Evolutionary conservation across 1,140 invertebrate species (phyloP), one percentile per base, ranked within the genome.

Genomic region (Pararge aegeria): DNA sequence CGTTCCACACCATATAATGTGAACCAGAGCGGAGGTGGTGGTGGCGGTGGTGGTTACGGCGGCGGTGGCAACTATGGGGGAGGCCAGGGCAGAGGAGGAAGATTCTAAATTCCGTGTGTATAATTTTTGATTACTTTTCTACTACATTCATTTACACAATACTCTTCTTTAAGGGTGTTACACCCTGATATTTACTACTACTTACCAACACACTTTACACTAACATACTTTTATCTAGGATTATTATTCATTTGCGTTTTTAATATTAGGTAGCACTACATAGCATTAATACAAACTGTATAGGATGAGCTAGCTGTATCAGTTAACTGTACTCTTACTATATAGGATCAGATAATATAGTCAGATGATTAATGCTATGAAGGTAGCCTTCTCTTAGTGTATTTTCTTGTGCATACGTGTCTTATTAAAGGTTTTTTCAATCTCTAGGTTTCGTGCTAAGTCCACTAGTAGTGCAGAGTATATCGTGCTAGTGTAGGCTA

Each of bases 1-100:
- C 81, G 93, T 75, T 87, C 92, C 20, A 80, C 92, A 24, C 94
- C 94, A 18, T 95, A 95, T 86, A 94, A 92, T 57, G 91, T 92
- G 71, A 92, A 92, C 61, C 85, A 89, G 62, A 82, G 90, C 66
- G 82, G 90, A 61, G 87, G 89, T 49, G 90, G 91, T 61, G 88
- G 93, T 9, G 90, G 81, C 15, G 74, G 75, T 44, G 75, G 75
- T 49, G 75, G 77, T 51, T 75, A 83, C 50, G 80, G 79, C 24
- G 77, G 79, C 24, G 77, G 81, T 19, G 73, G 78, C 20, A 73
- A 69, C 55, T 77, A 83, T 50, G 80, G 79, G 7, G 77, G 81
- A 5, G 73, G 76, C 18, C 78, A 78, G 55, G 77, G 80, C 16
- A 55, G 80, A 54, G 82, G 85, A 13, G 79, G 83, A 10, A 61